phyloP scores from a whole-genome alignment of 2,797 vertebrate species.

The Mormyrus proboscirostris region DNA sequence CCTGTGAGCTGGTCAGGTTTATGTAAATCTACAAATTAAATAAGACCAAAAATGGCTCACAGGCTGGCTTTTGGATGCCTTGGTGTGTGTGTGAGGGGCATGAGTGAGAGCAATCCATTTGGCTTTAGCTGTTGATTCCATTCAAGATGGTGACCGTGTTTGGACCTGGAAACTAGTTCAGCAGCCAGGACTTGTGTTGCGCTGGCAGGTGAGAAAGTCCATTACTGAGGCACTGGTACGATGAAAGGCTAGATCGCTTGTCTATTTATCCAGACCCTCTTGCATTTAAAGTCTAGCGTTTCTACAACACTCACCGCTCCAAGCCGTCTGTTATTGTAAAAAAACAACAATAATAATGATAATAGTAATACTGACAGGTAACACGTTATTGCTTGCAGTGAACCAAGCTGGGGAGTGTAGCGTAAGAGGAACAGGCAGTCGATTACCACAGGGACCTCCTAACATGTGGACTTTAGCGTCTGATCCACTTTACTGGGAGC shows the following conservation, averaged over 20 bases:
- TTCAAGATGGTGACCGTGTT: not conserved
- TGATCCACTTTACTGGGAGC: not conserved
- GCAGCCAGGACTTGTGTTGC: not conserved
- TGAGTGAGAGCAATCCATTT: not conserved
- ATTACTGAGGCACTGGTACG: not conserved
- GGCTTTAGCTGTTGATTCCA: not conserved
- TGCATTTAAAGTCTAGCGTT: not conserved
- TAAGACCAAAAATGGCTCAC: not conserved
- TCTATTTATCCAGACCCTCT: not conserved
- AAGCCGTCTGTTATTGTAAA: not conserved
- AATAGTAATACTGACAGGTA: not conserved
- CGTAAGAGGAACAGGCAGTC: not conserved
- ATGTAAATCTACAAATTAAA: not conserved
- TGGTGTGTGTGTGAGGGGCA: not conserved
- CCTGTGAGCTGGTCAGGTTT: not conserved
- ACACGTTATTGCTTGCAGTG: not conserved
- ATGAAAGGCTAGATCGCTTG: not conserved
- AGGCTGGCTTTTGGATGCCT: not conserved
- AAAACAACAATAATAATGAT: too few species aligned
- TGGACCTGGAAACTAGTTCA: not conserved
- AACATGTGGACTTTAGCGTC: not conserved
- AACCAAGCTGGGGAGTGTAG: not conserved
- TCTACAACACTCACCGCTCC: not conserved
- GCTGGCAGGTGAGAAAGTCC: not conserved
- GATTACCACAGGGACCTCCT: not conserved